Conservation (phyloP, 2,113 vertebrate genomes). For the Halcyon malimbica region DNA sequence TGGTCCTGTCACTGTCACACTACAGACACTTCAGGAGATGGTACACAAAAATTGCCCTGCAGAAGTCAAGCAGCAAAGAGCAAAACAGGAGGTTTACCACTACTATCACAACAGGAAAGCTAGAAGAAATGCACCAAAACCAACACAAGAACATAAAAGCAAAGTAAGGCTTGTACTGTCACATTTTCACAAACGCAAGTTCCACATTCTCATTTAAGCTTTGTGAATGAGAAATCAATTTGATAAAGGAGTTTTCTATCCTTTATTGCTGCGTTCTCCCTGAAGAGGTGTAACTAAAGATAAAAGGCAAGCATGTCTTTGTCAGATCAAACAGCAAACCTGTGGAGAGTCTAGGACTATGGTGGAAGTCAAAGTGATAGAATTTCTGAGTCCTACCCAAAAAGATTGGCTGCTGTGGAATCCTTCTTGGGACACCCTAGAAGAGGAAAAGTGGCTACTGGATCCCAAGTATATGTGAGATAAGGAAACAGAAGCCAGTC, state of each 20-base stretch:
- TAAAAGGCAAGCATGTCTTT: background rate
- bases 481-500: background rate
- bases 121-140: background rate
- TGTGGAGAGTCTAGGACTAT: background rate
- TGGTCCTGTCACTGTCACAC: accelerated
- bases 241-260: background rate
- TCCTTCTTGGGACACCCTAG: background rate
- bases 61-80: background rate
- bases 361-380: background rate
- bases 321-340: background rate
- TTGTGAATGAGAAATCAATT: background rate
- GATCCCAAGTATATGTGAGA: accelerated
- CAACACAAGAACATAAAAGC: background rate
- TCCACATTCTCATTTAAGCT: background rate
- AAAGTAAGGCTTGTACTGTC: background rate
- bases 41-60: background rate
- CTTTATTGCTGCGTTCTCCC: background rate
- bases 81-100: background rate
- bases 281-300: background rate
- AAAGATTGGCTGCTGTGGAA: background rate
- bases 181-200: background rate
- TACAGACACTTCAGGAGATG: accelerated
- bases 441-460: background rate
- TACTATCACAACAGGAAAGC: background rate
- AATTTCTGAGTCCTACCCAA: background rate